A percentile compares a stretch with the other conserved stretches of the same genome.
Conservation (phyloP, 1,140 invertebrate species). For the Drosophila pachea region DNA sequence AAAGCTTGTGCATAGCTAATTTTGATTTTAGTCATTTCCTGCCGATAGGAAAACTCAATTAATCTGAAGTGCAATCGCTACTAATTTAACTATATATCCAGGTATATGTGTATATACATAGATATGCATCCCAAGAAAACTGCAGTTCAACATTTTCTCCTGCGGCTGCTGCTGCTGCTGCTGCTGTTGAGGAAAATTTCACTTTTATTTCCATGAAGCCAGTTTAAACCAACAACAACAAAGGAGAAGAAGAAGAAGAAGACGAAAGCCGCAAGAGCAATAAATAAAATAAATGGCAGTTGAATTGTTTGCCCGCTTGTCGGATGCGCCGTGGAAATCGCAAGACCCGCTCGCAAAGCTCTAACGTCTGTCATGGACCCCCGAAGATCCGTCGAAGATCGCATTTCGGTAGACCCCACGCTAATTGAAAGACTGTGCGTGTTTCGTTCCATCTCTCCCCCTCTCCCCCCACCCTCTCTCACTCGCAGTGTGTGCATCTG, state of each 20-base stretch:
- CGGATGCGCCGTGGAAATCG: slow-evolving; percentile 38
- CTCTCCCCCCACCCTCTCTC: no score
- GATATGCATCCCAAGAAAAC: background rate
- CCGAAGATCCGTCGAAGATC: slow-evolving; percentile 10
- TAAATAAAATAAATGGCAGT: slow-evolving; percentile 73
- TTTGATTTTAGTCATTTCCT: background rate
- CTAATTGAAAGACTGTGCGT: slow-evolving; percentile 40
- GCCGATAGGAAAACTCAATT: background rate
- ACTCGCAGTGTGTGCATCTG: no score
- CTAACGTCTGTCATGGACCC: slow-evolving; percentile 14
- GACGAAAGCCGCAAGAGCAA: slow-evolving; percentile 57
- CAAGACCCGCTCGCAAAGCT: slow-evolving; percentile 17
- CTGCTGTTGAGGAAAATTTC: slow-evolving; percentile 64
- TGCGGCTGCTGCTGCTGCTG: slow-evolving; percentile 35
- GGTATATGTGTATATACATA: background rate
- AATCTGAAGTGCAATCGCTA: slow-evolving; percentile 1
- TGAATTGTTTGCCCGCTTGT: slow-evolving; percentile 56
- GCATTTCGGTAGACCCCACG: slow-evolving; percentile 23
- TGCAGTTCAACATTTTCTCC: slow-evolving; percentile 63
- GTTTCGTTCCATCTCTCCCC: no score
- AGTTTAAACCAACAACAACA: slow-evolving; percentile 44
- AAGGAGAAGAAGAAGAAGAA: slow-evolving; percentile 8
- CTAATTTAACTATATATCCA: no score
- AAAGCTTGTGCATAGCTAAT: slow-evolving; percentile 18
- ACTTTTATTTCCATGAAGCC: slow-evolving; percentile 66